Conservation (phyloP, 2,888 invertebrate genomes). For the Drosophila siamana region DNA sequence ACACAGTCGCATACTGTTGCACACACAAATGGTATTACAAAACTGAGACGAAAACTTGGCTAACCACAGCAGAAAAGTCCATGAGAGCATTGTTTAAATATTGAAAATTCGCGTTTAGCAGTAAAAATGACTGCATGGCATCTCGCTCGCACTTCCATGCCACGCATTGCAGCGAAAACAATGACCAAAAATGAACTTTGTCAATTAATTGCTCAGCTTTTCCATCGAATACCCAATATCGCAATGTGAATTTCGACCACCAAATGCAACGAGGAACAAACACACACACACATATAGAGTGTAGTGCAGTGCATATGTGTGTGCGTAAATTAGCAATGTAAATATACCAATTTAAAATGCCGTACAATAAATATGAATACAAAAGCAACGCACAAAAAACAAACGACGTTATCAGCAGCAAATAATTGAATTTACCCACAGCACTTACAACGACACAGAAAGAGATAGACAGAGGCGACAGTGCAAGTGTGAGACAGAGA, state of each 20-base stretch:
- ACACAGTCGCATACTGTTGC: constrained; percentile 14
- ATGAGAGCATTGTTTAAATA: constrained; percentile 66
- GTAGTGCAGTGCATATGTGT: constrained; percentile 23
- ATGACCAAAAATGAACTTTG: constrained; percentile 75
- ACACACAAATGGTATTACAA: constrained; percentile 16
- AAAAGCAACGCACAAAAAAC: constrained; percentile 70
- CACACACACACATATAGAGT: constrained; percentile 1
- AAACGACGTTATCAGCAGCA: constrained; percentile 80
- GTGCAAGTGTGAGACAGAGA: constrained; percentile 5
- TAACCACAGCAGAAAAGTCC: constrained; percentile 61
- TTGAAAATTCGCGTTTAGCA: constrained; percentile 63
- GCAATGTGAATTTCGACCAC: constrained; percentile 45
- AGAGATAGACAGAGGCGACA: neutral
- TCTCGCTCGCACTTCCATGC: constrained; percentile 5
- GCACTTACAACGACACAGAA: constrained; percentile 25
- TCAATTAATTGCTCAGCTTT: constrained; percentile 77
- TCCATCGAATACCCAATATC: constrained; percentile 55
- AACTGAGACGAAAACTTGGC: constrained; percentile 62
- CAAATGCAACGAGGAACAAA: constrained; percentile 39
- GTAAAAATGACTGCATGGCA: constrained; percentile 44
- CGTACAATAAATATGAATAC: constrained; percentile 79
- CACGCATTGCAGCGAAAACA: constrained; percentile 30
- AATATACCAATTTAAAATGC: constrained; percentile 80
- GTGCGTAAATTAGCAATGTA: constrained; percentile 77
- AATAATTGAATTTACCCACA: constrained; percentile 79